These are phyloP conservation scores for Drosophila takahashii DNA, from an alignment of 1,140 invertebrate genomes.

Conservation along the genomic window DNA sequence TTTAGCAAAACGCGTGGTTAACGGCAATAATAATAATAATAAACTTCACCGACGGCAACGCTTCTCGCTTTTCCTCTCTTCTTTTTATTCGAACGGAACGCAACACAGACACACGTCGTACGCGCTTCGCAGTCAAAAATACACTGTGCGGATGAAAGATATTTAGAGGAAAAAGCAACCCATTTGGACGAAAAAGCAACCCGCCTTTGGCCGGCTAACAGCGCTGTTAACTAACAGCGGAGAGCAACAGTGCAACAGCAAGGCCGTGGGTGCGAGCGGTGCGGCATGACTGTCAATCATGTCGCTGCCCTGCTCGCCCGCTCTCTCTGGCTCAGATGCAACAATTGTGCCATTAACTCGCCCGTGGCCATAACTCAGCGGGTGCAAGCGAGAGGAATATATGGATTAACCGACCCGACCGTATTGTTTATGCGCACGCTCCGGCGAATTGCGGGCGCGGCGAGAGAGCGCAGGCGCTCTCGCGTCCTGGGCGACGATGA, in stretches of 20 bases:
- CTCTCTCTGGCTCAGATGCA: constrained; percentile 58
- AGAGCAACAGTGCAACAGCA: constrained; percentile 1
- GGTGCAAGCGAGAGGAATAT: constrained; percentile 45
- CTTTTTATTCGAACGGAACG: constrained; percentile 52
- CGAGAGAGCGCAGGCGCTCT: constrained; percentile 69
- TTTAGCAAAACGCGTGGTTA: constrained; percentile 13
- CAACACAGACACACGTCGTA: constrained; percentile 78
- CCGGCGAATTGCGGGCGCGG: constrained; percentile 42
- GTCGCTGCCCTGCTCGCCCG: constrained; percentile 46
- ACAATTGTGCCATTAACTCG: constrained; percentile 84
- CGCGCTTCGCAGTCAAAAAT: constrained; percentile 84
- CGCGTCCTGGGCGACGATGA: constrained; percentile 60
- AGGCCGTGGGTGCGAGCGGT: not conserved
- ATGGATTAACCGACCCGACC: not conserved
- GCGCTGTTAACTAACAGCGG: constrained; percentile 7
- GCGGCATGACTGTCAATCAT: constrained; percentile 72
- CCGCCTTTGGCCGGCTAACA: constrained; percentile 7
- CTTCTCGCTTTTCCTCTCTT: constrained; percentile 8
- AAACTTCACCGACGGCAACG: constrained; percentile 66
- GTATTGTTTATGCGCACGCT: constrained; percentile 39
- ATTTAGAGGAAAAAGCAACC: constrained; percentile 12
- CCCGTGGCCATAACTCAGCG: constrained; percentile 49
- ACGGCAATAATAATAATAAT: constrained; percentile 58
- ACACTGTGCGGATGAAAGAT: constrained; percentile 63
- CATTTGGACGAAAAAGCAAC: constrained; percentile 11